Conservation (phyloP, 2,888 invertebrate genomes). For the Pegoplata infirma region DNA sequence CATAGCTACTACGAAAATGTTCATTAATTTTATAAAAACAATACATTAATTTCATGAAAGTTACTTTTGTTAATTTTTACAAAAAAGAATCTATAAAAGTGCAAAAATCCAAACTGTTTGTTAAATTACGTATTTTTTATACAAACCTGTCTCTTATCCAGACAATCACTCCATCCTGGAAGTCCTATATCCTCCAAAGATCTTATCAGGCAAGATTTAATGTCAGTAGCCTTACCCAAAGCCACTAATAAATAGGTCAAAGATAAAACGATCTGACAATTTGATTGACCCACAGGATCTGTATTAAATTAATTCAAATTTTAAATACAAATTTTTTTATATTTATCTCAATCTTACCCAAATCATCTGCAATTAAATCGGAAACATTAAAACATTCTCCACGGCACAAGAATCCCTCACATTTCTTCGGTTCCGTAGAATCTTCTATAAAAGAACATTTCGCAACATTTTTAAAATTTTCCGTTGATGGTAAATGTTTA, state of each 20-base stretch:
- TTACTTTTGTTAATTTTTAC: too few relatives aligned
- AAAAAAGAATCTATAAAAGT: conserved; percentile 53
- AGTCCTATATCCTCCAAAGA: conserved; percentile 81
- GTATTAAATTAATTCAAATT: not conserved
- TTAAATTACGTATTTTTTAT: conserved; percentile 83
- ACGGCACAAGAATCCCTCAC: conserved; percentile 85
- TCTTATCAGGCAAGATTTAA: conserved; percentile 82
- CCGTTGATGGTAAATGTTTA: conserved; percentile 78
- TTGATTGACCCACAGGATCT: conserved; percentile 78
- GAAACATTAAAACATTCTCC: conserved; percentile 80
- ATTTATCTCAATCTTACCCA: conserved; percentile 66
- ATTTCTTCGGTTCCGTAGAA: conserved; percentile 74
- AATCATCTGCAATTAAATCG: conserved; percentile 71
- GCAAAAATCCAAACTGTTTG: too few relatives aligned
- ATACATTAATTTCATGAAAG: too few relatives aligned
- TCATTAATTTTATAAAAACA: too few relatives aligned
- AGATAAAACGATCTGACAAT: conserved; percentile 82
- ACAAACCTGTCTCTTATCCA: conserved; percentile 89
- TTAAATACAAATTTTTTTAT: too few relatives aligned
- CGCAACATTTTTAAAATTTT: conserved; percentile 76
- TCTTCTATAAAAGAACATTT: conserved; percentile 76
- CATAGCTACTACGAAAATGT: too few relatives aligned
- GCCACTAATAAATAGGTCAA: conserved; percentile 82
- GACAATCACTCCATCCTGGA: conserved; percentile 84
- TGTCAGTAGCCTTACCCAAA: conserved; percentile 82